These are phyloP conservation scores for Rhynchophorus ferrugineus DNA, from an alignment of 1,140 invertebrate genomes.

Conservation along the genomic window DNA sequence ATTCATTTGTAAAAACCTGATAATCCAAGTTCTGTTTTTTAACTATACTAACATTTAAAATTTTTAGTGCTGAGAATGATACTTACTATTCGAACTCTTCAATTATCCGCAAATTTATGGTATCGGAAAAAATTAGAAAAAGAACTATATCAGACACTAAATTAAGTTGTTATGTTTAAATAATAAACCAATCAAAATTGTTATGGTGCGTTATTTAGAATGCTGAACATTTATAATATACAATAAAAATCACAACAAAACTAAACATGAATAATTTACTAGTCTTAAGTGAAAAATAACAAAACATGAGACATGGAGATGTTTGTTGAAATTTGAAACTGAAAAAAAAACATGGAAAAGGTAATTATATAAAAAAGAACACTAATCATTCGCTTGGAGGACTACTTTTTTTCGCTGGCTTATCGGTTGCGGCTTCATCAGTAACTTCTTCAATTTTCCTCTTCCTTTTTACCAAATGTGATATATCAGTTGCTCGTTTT, in stretches of 20 bases:
- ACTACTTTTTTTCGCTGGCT: slow-evolving; percentile 49
- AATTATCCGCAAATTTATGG: slow-evolving; percentile 26
- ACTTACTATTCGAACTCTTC: slow-evolving; percentile 21
- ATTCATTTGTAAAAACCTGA: too few relatives aligned
- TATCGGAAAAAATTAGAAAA: slow-evolving; percentile 27
- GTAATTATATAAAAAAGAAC: too few relatives aligned
- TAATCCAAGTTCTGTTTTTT: too few relatives aligned
- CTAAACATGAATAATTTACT: slow-evolving; percentile 1
- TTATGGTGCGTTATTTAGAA: background rate
- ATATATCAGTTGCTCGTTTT: slow-evolving; percentile 57
- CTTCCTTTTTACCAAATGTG: slow-evolving; percentile 66
- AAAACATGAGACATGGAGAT: too few relatives aligned
- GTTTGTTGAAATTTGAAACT: too few relatives aligned
- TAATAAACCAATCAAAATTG: background rate
- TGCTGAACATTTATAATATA: background rate
- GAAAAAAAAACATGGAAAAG: too few relatives aligned
- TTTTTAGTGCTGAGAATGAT: slow-evolving; percentile 23
- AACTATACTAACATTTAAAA: background rate
- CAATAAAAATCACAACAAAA: background rate
- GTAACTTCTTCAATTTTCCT: slow-evolving; percentile 53
- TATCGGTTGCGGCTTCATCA: slow-evolving; percentile 31
- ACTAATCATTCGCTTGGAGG: too few relatives aligned
- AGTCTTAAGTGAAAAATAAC: too few relatives aligned
- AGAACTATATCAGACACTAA: slow-evolving; percentile 24
- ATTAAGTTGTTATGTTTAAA: slow-evolving; percentile 2